Evolutionary conservation across 2,113 vertebrate genomes (phyloP).

Genomic region (Esox niger): DNA sequence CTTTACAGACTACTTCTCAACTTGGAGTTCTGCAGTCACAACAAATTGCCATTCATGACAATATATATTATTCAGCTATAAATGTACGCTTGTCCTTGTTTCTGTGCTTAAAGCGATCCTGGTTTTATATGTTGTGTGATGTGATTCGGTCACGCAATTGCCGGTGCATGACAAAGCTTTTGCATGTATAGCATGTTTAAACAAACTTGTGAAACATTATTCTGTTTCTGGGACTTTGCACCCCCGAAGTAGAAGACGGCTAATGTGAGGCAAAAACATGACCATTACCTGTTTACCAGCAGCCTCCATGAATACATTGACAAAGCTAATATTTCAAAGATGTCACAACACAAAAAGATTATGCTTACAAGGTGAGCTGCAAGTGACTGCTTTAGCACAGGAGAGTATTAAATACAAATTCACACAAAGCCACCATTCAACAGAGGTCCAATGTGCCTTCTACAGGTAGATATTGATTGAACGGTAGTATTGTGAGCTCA

Average conservation of each 20-base stretch:
- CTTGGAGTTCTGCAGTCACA: constrained; percentile 48
- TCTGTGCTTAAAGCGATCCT: background rate
- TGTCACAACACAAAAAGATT: background rate
- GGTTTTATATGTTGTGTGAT: constrained; percentile 45
- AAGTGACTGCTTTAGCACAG: background rate
- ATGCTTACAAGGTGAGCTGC: background rate
- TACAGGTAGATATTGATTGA: background rate
- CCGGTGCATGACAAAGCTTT: constrained; percentile 6
- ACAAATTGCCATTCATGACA: constrained; percentile 47
- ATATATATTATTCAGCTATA: constrained; percentile 62
- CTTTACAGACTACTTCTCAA: constrained; percentile 58
- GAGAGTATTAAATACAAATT: background rate
- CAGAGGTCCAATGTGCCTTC: background rate
- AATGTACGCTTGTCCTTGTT: constrained; percentile 55
- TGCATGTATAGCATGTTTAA: background rate
- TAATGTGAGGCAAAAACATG: background rate
- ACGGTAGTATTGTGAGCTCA: too few relatives aligned
- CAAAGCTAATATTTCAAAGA: constrained; percentile 10
- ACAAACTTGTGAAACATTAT: background rate
- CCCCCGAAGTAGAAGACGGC: background rate
- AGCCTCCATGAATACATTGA: constrained; percentile 2
- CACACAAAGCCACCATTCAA: background rate
- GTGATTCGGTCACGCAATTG: constrained; percentile 28
- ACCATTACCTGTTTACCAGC: background rate
- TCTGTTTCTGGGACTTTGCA: background rate